Evolutionary conservation across 1,140 invertebrate genomes (phyloP), one percentile per base, ranked within the genome.

Genomic region (Macrobrachium nipponense): DNA sequence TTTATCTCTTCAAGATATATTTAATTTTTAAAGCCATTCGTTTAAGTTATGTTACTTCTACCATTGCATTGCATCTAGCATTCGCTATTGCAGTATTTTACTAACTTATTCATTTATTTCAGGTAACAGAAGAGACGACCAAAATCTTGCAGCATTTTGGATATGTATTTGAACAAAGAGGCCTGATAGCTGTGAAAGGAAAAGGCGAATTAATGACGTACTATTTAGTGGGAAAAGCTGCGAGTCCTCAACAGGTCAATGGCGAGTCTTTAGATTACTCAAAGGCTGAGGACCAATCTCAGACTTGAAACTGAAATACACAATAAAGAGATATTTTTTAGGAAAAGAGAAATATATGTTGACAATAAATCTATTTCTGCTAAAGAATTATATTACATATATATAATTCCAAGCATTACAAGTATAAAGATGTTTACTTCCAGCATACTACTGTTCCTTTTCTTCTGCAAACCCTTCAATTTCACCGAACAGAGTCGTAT

Each of bases 131-230:
- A 91, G 97, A 98, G 90, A 98, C 97, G 0, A 95, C 95, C 88
- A 93, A 94, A 86, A 97, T 98, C 88, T 92, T 98, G 3, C 93
- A 96, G 90, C 93, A 94, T 64, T 98, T 97, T 90, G 96, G 96
- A 5, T 98, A 97, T 90, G 94, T 94, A 68, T 98, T 98, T 91
- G 96, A 97, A 90, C 96, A 98, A 90, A 93, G 97, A 2, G 97
- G 97, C 5, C 91, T 98, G 64, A 96, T 99, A 0, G 94, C 95
- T 8, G 97, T 99, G 7, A 99, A 98, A 91, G 97, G 97, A 70
- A 98, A 98, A 91, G 97, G 97, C 7, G 96, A 98, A 91, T 93
- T 99, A 17, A 95, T 98, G 94, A 99, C 97, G 0, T 98, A 98
- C 91, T 98, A 98, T 91, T 92, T 99, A 59, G 92, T 95, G 84